Percentiles rank a stretch among this genome's conserved stretches.
Conservation (phyloP, 2,113 vertebrate genomes). For the Dermatemys mawii region DNA sequence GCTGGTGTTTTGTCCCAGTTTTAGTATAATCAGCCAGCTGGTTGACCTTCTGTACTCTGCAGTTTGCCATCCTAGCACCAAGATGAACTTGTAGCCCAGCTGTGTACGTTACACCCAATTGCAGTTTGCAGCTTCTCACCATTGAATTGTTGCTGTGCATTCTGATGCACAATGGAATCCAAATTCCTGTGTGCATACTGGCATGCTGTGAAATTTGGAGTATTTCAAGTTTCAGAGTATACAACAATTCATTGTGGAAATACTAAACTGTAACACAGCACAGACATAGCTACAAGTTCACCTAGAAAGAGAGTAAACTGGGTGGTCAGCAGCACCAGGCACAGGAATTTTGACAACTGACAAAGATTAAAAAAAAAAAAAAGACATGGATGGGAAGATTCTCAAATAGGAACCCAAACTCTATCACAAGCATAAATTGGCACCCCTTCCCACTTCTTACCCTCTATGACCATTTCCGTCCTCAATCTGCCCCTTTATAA, state of each 20-base stretch:
- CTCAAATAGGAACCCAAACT: background rate
- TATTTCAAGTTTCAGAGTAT: background rate
- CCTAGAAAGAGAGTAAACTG: background rate
- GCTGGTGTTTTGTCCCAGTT: background rate
- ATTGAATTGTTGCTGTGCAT: background rate
- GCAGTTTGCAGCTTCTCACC: background rate
- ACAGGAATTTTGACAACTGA: background rate
- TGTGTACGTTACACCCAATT: background rate
- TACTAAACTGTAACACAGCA: background rate
- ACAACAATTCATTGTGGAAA: background rate
- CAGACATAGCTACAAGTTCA: background rate
- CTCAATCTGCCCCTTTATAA: background rate
- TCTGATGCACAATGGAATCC: background rate
- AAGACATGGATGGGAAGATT: background rate
- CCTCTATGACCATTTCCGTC: background rate
- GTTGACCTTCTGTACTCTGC: background rate
- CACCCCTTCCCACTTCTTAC: background rate
- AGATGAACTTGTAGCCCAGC: background rate
- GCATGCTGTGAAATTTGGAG: background rate
- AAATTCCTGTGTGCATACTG: fast-evolving
- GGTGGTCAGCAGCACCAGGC: background rate
- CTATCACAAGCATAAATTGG: background rate
- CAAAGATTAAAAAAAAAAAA: background rate
- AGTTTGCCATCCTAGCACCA: background rate
- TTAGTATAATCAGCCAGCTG: background rate